Base-by-base conservation (phyloP, 2,113 vertebrate species). In the Cepphus grylle region DNA sequence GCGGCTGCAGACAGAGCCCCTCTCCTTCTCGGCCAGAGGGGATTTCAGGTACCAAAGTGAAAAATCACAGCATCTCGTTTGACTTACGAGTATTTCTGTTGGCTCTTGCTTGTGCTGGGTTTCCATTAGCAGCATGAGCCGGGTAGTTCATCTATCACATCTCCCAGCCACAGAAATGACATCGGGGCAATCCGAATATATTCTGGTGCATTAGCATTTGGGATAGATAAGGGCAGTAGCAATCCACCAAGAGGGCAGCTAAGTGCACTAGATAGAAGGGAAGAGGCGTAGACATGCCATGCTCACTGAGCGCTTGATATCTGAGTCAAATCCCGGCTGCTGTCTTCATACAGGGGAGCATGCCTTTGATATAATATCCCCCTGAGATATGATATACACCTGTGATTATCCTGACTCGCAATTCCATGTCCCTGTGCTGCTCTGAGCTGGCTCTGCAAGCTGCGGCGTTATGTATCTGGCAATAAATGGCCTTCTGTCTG, bases 391-490 rank as follows among this genome's bases (percentile, higher is more conserved):
- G 94, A 86, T 83, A 61, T 56, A 62, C 86, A 88, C 74, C 82
- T 72, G 94, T 83, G 94, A 90, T 94, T 92, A 92, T 86, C 91
- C 82, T 73, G 72, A 29, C 89, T 86, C 18, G 5, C 94, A 78
- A 20, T 80, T 72, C 87, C 81, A 26, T 73, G 71, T 83, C 82
- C 70, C 89, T 25, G 32, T 3, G 20, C 86, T 90, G 94, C 82
- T 79, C 86, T 38, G 82, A 59, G 78, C 90, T 0, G 1, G 72
- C 77, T 73, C 82, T 19, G 38, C 22, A 9, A 88, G 81, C 43
- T 25, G 52, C 79, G 82, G 36, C 2, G 2, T 91, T 91, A 76
- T 95, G 95, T 94, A 94, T 81, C 80, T 70, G 86, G 91, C 90
- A 59, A 94, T 80, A 73, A 92, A 97, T 1, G 11, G 43, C 78